These are phyloP conservation scores for Bombus turneri DNA, from an alignment of 1,140 invertebrate species.

Conservation along the genomic window DNA sequence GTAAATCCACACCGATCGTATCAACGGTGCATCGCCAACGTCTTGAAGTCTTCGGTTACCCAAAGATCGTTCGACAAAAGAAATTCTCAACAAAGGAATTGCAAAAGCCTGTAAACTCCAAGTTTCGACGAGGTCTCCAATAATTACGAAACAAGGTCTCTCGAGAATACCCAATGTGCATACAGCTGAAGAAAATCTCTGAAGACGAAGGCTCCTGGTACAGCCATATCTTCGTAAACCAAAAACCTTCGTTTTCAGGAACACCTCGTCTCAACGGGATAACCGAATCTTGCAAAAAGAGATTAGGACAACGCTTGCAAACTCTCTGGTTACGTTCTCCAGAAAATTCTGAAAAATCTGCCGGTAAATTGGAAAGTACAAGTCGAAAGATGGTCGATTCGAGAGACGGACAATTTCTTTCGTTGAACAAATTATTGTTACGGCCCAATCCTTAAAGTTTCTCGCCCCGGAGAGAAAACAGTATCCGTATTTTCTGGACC, in stretches of 20 bases:
- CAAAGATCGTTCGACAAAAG: neutral
- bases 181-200: rapidly evolving
- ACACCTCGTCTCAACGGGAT: neutral
- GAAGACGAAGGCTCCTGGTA: neutral
- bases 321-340: too few relatives aligned
- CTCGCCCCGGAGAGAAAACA: neutral
- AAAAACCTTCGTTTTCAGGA: too few relatives aligned
- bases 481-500: neutral
- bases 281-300: neutral
- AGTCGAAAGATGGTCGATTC: conserved; percentile 16
- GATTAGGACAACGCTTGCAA: neutral
- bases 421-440: conserved; percentile 8
- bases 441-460: neutral
- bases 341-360: neutral
- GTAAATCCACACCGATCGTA: neutral
- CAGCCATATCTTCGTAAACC: too few relatives aligned
- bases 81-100: neutral
- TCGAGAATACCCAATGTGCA: rapidly evolving
- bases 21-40: too few relatives aligned
- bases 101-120: too few relatives aligned
- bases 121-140: too few relatives aligned
- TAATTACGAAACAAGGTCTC: neutral
- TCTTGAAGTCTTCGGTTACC: rapidly evolving
- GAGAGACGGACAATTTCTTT: neutral
- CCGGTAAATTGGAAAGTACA: conserved; percentile 19